Evolutionary conservation across 2,113 vertebrate genomes (phyloP), one percentile per base, ranked within the genome.

Genomic region (Myxocyprinus asiaticus): DNA sequence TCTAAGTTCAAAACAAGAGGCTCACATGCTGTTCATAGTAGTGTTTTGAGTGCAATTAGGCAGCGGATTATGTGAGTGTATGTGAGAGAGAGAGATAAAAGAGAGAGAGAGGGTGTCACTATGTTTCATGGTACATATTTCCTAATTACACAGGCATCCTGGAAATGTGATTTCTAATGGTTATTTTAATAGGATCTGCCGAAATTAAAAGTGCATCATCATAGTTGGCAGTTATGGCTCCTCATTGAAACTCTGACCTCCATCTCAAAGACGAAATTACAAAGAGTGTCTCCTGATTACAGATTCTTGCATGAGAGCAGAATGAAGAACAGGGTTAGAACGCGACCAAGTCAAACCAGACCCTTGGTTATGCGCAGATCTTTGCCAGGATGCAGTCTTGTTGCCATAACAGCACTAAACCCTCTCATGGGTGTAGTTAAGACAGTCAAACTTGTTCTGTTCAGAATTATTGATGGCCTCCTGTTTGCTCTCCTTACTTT

Each of bases 201-300:
- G 15, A 58, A 63, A 80, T 83, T 79, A 79, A 83, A 79, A 80
- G 50, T 66, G 72, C 67, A 65, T 71, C 71, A 80, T 80, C 79
- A 80, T 59, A 59, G 9, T 9, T 47, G 55, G 55, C 70, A n/a
- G 71, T 76, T 69, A 33, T 22, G 56, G 67, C 53, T 58, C 17
- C 50, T 83, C 72, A 15, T 63, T n/a, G 62, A 76, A 58, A 45
- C 43, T 77, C 42, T 72, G 77, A 83, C 73, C 78, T 77, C 6
- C 9, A 50, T 9, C 61, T 67, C 73, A 72, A 80, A 63, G 62
- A 72, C 47, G 43, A 15, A 77, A 72, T 73, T 44, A 17, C 72
- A 83, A 50, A 15, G 48, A 79, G 50, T 33, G 7, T 44, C 44
- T 50, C 70, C 42, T 44, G 58, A 76, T 71, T 67, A 68, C 65